These are phyloP conservation scores for Metaphire vulgaris DNA, from an alignment of 1,140 invertebrate species.

Conservation along the genomic window DNA sequence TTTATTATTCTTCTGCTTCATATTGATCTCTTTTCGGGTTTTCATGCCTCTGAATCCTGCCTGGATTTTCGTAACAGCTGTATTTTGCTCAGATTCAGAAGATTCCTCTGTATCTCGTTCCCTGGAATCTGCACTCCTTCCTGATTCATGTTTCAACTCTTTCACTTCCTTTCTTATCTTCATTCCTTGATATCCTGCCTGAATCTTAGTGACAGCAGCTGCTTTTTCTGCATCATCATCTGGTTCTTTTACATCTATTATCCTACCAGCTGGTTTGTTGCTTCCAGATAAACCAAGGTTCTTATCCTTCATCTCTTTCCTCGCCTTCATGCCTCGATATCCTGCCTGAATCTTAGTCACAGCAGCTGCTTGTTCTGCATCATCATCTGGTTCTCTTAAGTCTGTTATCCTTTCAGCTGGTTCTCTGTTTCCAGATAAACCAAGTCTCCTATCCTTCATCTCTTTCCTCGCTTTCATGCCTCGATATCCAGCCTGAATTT, in stretches of 20 bases:
- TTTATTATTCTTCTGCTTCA: constrained; percentile 40
- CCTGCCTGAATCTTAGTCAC: constrained; percentile 42
- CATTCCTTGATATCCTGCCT: constrained; percentile 39
- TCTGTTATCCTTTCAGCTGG: constrained; percentile 17
- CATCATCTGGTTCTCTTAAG: background rate
- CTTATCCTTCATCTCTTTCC: constrained; percentile 31
- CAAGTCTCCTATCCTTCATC: background rate
- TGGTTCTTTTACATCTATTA: too few relatives aligned
- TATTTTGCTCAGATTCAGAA: constrained; percentile 35
- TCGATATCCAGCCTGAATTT: constrained; percentile 10
- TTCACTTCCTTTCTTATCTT: constrained; percentile 51
- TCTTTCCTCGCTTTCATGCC: constrained; percentile 18
- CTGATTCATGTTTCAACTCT: background rate
- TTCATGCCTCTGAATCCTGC: constrained; percentile 40
- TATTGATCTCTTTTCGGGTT: constrained; percentile 49
- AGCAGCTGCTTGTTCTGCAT: constrained; percentile 39
- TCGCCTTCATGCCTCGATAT: constrained; percentile 37
- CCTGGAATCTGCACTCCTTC: background rate
- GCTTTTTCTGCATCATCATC: too few relatives aligned
- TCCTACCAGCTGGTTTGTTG: background rate
- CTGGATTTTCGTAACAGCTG: constrained; percentile 42
- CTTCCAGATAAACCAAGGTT: too few relatives aligned
- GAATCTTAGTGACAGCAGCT: constrained; percentile 42
- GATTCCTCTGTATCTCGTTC: background rate
- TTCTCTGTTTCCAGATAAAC: too few relatives aligned